Conservation (phyloP, 2,888 invertebrate genomes). For the Muscina levida region DNA sequence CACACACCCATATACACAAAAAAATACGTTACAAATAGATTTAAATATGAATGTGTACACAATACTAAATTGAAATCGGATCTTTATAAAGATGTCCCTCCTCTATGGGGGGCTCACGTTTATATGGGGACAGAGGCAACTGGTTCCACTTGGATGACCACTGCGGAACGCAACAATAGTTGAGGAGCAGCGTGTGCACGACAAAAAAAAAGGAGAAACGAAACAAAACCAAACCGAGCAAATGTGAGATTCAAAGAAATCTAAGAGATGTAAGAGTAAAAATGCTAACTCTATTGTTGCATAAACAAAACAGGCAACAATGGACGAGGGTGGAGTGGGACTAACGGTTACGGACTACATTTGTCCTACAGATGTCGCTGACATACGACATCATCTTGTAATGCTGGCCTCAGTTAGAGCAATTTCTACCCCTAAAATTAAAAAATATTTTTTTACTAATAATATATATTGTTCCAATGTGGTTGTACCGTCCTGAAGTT, state of each 20-base stretch:
- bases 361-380: too few species aligned
- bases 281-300: not conserved
- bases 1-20: too few species aligned
- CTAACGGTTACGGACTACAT: not conserved
- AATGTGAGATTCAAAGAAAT: slow-evolving; percentile 13
- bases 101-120: not conserved
- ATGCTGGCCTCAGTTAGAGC: too few species aligned
- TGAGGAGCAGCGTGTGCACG: not conserved
- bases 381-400: too few species aligned
- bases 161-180: slow-evolving; percentile 2
- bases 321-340: not conserved
- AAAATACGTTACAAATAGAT: slow-evolving; percentile 7
- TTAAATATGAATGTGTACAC: slow-evolving; percentile 36
- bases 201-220: not conserved
- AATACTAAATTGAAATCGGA: slow-evolving; percentile 34
- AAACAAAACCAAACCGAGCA: too few species aligned
- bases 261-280: not conserved
- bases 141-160: slow-evolving; percentile 15
- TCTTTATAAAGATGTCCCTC: not conserved
- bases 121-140: not conserved
- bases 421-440: too few species aligned
- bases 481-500: too few species aligned
- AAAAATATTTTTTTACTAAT: too few species aligned
- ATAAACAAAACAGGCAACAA: not conserved
- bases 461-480: too few species aligned